These are phyloP conservation scores for Tokudaia tokunoshimensis DNA, from an alignment of 2,797 vertebrate genomes.

Conservation along the genomic window DNA sequence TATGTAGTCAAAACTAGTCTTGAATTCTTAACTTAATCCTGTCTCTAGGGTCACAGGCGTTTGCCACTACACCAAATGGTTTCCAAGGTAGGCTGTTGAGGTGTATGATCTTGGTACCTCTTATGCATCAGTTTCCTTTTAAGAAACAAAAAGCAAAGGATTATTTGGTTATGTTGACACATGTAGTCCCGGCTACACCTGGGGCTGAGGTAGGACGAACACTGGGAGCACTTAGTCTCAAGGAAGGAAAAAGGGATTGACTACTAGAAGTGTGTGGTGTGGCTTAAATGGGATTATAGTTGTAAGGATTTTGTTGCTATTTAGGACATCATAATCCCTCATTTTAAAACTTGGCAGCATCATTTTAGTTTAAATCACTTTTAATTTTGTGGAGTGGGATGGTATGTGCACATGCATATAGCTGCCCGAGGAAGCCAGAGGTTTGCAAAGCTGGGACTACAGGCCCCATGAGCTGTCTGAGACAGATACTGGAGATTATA, in stretches of 20 bases:
- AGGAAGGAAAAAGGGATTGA: not conserved
- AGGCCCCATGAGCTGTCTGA: not conserved
- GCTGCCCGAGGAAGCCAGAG: not conserved
- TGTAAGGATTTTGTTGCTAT: not conserved
- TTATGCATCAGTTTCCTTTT: not conserved
- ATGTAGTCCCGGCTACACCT: not conserved
- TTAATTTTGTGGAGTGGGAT: not conserved
- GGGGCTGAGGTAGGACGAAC: too few relatives aligned
- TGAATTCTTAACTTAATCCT: not conserved
- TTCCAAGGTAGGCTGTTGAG: not conserved
- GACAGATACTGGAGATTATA: not conserved
- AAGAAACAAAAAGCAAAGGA: not conserved
- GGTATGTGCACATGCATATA: not conserved
- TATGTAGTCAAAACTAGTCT: not conserved
- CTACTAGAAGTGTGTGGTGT: not conserved
- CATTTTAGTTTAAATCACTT: not conserved
- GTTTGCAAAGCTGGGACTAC: not conserved
- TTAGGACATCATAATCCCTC: not conserved
- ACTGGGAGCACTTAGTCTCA: too few relatives aligned
- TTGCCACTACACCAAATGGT: not conserved
- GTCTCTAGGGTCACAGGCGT: not conserved
- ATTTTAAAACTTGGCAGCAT: not conserved
- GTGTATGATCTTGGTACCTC: not conserved
- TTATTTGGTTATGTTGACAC: not conserved
- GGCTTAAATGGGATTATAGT: not conserved